These are phyloP conservation scores for Volucella inflata DNA, from an alignment of 2,888 invertebrate genomes.

Conservation along the genomic window DNA sequence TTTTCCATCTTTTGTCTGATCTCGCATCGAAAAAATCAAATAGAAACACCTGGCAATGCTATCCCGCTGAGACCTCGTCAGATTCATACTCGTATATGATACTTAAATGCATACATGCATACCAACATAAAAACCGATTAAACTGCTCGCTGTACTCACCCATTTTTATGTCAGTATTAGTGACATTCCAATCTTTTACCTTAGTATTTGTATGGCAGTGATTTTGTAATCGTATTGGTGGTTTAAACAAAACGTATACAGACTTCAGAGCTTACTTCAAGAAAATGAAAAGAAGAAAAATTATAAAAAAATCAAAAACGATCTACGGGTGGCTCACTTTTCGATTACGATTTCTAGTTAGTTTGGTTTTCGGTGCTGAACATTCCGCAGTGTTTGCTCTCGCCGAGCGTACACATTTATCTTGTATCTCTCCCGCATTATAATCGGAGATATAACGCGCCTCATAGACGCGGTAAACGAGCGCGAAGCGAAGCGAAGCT, in stretches of 20 bases:
- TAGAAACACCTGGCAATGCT: constrained; percentile 54
- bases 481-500: constrained; percentile 28
- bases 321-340: constrained; percentile 74
- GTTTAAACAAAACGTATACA: constrained; percentile 16
- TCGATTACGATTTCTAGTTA: constrained; percentile 74
- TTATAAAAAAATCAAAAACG: constrained; percentile 24
- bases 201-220: constrained; percentile 66
- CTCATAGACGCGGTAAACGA: constrained; percentile 61
- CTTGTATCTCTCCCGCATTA: constrained; percentile 51
- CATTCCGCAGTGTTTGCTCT: constrained; percentile 73
- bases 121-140: constrained; percentile 60
- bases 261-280: not conserved
- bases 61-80: constrained; percentile 60
- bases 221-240: constrained; percentile 73
- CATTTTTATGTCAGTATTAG: constrained; percentile 44
- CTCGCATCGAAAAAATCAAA: not conserved
- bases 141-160: constrained; percentile 65
- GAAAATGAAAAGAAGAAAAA: constrained; percentile 14
- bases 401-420: constrained; percentile 57
- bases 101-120: constrained; percentile 34
- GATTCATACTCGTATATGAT: too few species aligned
- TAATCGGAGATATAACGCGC: constrained; percentile 49
- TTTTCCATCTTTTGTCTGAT: constrained; percentile 26
- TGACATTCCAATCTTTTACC: constrained; percentile 69
- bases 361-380: constrained; percentile 75